Percentiles rank a stretch among this genome's conserved stretches.
Evolutionary conservation across 2,888 invertebrate species (phyloP).

Genomic region (Pedicia rivosa): DNA sequence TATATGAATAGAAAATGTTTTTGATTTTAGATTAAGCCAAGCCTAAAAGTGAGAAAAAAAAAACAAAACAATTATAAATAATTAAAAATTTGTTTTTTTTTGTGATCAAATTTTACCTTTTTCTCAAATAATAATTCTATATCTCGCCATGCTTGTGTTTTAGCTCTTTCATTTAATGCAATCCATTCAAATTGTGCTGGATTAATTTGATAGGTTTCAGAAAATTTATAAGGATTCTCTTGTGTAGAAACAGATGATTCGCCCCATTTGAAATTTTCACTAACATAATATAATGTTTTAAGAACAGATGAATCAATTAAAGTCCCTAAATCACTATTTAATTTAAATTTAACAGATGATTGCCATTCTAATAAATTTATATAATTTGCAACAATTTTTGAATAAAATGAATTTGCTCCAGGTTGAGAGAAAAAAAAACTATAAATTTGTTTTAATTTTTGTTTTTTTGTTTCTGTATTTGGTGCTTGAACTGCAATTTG

Average conservation of each 20-base stretch:
- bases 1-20: slow-evolving; percentile 28
- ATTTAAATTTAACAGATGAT: slow-evolving; percentile 9
- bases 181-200: slow-evolving; percentile 54
- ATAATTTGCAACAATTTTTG: slow-evolving; percentile 33
- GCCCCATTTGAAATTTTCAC: slow-evolving; percentile 25
- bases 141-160: slow-evolving; percentile 26
- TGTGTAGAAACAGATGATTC: slow-evolving; percentile 16
- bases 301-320: slow-evolving; percentile 18
- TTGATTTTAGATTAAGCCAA: slow-evolving; percentile 27
- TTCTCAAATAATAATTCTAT: slow-evolving; percentile 18
- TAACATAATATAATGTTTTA: slow-evolving; percentile 24
- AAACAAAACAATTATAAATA: slow-evolving; percentile 15
- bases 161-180: slow-evolving; percentile 37
- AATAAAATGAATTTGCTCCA: slow-evolving; percentile 28
- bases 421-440: slow-evolving; percentile 37
- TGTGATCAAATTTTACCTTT: slow-evolving; percentile 23
- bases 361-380: slow-evolving; percentile 30
- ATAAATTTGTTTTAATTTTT: slow-evolving; percentile 31
- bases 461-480: slow-evolving; percentile 26
- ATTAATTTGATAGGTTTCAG: slow-evolving; percentile 32
- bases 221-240: slow-evolving; percentile 22
- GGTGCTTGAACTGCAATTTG: slow-evolving; percentile 22
- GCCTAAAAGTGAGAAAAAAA: no score
- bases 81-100: slow-evolving; percentile 27
- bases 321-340: slow-evolving; percentile 10